These are phyloP conservation scores for Mastomys coucha DNA, from an alignment of 2,113 vertebrate genomes.

Conservation along the genomic window DNA sequence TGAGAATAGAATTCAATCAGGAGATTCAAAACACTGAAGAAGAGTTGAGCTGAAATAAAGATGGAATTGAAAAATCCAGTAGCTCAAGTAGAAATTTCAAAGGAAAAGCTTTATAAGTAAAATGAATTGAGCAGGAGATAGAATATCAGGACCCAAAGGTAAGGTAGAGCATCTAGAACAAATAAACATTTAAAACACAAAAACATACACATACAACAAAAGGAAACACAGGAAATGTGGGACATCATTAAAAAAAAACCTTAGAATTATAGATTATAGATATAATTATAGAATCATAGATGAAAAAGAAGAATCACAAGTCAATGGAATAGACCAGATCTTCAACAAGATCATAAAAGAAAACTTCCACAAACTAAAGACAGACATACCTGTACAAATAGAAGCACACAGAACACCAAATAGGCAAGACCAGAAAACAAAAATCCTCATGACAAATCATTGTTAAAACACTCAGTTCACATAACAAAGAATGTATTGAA, in stretches of 20 bases:
- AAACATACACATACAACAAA: background rate
- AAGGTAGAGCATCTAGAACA: background rate
- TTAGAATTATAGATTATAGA: background rate
- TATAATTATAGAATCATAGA: too few species aligned
- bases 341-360: background rate
- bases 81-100: background rate
- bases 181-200: background rate
- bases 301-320: background rate
- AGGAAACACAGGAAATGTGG: background rate
- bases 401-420: background rate
- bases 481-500: background rate
- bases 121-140: background rate
- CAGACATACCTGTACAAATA: background rate
- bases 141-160: background rate
- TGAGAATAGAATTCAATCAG: background rate
- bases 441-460: background rate
- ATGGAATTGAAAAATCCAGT: background rate
- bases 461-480: background rate
- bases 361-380: background rate
- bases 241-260: background rate
- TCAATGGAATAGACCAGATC: background rate
- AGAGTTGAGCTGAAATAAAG: background rate
- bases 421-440: background rate
- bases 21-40: background rate
- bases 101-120: background rate